Evolutionary conservation across 2,113 vertebrate species (phyloP), one percentile per base, ranked within the genome.

Genomic region (Beaufortia kweichowensis): DNA sequence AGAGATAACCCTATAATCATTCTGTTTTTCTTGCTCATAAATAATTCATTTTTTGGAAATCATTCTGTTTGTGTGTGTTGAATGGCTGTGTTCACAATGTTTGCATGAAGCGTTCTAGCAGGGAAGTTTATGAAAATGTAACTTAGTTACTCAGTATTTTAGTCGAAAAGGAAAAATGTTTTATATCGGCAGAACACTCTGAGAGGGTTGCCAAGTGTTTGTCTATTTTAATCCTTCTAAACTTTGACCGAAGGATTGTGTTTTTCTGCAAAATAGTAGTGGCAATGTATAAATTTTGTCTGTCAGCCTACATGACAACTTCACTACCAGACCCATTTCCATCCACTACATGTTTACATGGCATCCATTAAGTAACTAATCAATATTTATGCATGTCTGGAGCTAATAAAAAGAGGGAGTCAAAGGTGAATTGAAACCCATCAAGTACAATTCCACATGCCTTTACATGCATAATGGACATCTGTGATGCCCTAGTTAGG

Each of bases 21-120:
- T 77, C 71, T 79, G 67, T 76, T 72, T 46, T 76, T 50, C 75
- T 62, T 76, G 53, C 73, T 76, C 2, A 72, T 82, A 67, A 75
- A 79, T 76, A 72, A 79, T 82, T 79, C 61, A 62, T 57, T 59
- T 67, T n/a, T 26, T 31, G 35, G 66, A 79, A 72, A 82, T 67
- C 72, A 41, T 24, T 43, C 35, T 53, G 31, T 66, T 63, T 48
- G 80, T 78, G 65, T 41, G 50, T 59, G 17, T 39, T 65, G 72
- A 79, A 41, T 59, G 53, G 28, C 57, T 48, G 35, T 1, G 19
- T 66, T 60, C 63, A 19, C 6, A 8, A 24, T 73, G 61, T 73
- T 59, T 48, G 61, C n/a, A 33, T 35, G 31, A 48, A 69, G 48
- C 6, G 8, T 43, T 43, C 26, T 46, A 50, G 65, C 43, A 50